These are phyloP conservation scores for Phylloscopus collybita DNA, from an alignment of 2,797 vertebrate species.

Conservation along the genomic window DNA sequence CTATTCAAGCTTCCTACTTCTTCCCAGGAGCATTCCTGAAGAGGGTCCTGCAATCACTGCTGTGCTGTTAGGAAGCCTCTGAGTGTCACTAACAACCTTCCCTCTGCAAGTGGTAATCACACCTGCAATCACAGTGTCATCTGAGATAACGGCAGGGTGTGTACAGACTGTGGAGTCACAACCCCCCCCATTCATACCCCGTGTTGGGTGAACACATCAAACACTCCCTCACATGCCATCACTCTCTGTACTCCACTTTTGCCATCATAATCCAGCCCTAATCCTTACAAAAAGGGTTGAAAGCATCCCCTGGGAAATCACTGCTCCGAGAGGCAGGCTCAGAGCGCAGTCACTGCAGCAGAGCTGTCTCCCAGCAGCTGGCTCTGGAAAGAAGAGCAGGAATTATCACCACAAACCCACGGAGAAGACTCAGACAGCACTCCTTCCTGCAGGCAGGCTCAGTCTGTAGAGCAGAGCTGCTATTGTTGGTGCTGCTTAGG, in stretches of 20 bases:
- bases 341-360: background rate
- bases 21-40: background rate
- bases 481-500: constrained; percentile 50
- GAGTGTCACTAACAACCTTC: background rate
- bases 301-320: background rate
- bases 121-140: background rate
- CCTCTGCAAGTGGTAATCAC: background rate
- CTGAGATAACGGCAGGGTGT: background rate
- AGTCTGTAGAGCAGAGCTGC: background rate
- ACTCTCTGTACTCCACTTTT: background rate
- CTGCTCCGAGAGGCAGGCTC: background rate
- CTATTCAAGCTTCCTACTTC: background rate
- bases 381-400: background rate
- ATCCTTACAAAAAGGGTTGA: background rate
- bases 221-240: background rate
- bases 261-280: background rate
- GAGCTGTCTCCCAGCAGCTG: background rate
- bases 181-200: background rate
- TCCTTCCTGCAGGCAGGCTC: background rate
- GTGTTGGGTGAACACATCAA: rapidly evolving
- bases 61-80: background rate
- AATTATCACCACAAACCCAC: background rate
- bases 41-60: background rate
- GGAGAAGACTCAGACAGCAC: background rate
- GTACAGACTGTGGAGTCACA: background rate